Conservation (phyloP, 2,888 invertebrate species). For the Hirtodrosophila cameraria region DNA sequence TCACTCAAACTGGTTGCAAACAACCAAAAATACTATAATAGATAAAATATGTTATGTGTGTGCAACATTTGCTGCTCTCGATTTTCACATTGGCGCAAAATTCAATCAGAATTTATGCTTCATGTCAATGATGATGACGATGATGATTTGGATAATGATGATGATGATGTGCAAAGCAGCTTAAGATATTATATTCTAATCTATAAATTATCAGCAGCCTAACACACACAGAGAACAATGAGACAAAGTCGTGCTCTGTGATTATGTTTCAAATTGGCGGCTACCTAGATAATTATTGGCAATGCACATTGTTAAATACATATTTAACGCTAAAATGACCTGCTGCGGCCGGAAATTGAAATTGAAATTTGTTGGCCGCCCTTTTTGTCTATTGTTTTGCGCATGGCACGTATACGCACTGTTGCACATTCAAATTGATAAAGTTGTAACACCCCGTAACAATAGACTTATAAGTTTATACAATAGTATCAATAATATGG, state of each 20-base stretch:
- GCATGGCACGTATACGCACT: conserved; percentile 41
- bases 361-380: conserved; percentile 47
- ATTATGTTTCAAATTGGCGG: conserved; percentile 53
- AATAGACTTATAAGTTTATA: neutral
- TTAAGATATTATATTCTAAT: conserved; percentile 55
- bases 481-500: no score
- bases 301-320: conserved; percentile 38
- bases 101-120: conserved; percentile 70
- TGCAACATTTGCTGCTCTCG: conserved; percentile 30
- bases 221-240: no score
- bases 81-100: conserved; percentile 55
- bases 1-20: conserved; percentile 16
- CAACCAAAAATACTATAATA: conserved; percentile 48
- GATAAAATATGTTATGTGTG: conserved; percentile 43
- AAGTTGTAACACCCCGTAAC: neutral
- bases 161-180: conserved; percentile 55
- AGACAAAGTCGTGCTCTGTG: conserved; percentile 12
- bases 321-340: conserved; percentile 46
- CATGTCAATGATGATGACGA: conserved; percentile 36
- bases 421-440: conserved; percentile 20
- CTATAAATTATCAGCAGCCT: conserved; percentile 38
- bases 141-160: no score
- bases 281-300: conserved; percentile 39
- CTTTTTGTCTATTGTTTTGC: conserved; percentile 6
- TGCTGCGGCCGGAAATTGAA: conserved; percentile 70